phyloP scores from a whole-genome alignment of 2,113 vertebrate species.

The Salminus brasiliensis region DNA sequence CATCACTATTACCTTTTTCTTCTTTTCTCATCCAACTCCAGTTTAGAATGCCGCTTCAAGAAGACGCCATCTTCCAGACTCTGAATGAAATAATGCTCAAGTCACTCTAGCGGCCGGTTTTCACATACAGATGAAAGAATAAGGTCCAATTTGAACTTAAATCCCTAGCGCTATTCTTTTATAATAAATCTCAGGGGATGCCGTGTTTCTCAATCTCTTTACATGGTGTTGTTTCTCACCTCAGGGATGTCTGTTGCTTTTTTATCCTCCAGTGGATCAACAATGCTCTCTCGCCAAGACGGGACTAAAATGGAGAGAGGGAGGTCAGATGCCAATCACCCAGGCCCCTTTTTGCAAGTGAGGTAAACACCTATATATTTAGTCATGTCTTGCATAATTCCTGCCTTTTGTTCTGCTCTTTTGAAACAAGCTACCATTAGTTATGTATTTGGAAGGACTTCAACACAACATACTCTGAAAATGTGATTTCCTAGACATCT shows the following conservation, averaged over 20 bases:
- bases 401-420: too few relatives aligned
- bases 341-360: not conserved
- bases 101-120: not conserved
- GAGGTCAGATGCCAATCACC: not conserved
- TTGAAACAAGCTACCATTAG: too few relatives aligned
- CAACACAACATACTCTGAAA: too few relatives aligned
- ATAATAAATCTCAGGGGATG: not conserved
- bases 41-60: conserved; percentile 85
- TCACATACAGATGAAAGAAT: not conserved
- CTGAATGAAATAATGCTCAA: conserved; percentile 18
- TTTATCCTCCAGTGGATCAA: conserved; percentile 83
- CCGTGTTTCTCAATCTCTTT: not conserved
- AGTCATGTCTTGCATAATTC: too few relatives aligned
- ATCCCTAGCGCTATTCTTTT: too few relatives aligned
- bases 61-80: conserved; percentile 86
- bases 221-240: conserved; percentile 66
- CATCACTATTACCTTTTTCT: conserved; percentile 80
- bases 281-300: conserved; percentile 85
- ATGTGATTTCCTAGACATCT: too few relatives aligned
- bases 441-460: too few relatives aligned
- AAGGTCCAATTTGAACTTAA: too few relatives aligned
- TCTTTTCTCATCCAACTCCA: conserved; percentile 89
- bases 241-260: conserved; percentile 81
- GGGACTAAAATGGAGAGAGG: conserved; percentile 73
- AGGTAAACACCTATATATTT: not conserved